These are phyloP conservation scores for Gambelia wislizenii DNA, from an alignment of 2,797 vertebrate species.

Conservation along the genomic window DNA sequence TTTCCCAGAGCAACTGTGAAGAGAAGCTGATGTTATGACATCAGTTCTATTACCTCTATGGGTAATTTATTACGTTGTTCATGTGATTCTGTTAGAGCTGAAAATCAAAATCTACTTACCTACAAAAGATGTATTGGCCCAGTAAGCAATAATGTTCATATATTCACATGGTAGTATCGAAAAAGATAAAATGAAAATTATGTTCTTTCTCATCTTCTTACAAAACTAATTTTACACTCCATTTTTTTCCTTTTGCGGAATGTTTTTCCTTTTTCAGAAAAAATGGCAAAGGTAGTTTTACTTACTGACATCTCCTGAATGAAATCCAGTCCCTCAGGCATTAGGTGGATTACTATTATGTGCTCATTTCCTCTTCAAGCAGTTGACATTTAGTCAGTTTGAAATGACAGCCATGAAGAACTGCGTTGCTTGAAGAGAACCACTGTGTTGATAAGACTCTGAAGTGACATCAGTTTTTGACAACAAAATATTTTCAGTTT, in stretches of 20 bases:
- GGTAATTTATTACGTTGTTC: slow-evolving; percentile 37
- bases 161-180: slow-evolving; percentile 38
- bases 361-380: no score
- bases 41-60: background rate
- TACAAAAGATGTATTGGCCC: slow-evolving; percentile 56
- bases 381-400: background rate
- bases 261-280: slow-evolving; percentile 44
- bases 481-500: background rate
- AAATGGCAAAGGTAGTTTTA: slow-evolving; percentile 46
- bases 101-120: slow-evolving; percentile 20
- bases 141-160: slow-evolving; percentile 58
- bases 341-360: background rate
- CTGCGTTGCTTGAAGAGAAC: background rate
- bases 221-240: slow-evolving; percentile 40
- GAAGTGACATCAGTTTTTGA: background rate
- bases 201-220: slow-evolving; percentile 39
- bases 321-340: background rate
- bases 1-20: slow-evolving; percentile 46
- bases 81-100: slow-evolving; percentile 39
- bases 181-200: slow-evolving; percentile 52
- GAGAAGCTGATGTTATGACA: slow-evolving; percentile 56
- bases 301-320: slow-evolving; percentile 28
- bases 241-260: slow-evolving; percentile 21
- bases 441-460: background rate
- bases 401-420: background rate